These are phyloP conservation scores for Acanthiza pusilla DNA, from an alignment of 2,797 vertebrate genomes.

Conservation along the genomic window DNA sequence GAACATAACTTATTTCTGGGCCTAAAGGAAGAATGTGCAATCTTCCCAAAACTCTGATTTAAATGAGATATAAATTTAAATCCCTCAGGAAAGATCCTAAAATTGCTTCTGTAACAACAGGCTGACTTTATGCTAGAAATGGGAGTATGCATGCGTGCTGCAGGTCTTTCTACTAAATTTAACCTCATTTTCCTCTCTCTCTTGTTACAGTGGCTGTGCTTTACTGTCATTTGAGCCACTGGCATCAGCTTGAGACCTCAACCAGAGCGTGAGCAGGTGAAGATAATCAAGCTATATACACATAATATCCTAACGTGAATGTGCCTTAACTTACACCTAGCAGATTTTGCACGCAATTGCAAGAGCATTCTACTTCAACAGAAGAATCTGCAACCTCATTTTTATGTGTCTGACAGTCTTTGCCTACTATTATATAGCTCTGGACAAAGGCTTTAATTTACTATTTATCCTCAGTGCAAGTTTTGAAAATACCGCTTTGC, in stretches of 20 bases:
- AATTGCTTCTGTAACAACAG: not conserved
- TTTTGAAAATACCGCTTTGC: constrained; percentile 9
- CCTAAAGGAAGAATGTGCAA: not conserved
- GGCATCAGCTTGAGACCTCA: not conserved
- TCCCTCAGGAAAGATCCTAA: not conserved
- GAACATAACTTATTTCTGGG: not conserved
- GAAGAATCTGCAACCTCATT: not conserved
- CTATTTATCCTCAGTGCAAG: not conserved
- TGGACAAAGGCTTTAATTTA: not conserved
- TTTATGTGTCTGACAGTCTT: not conserved
- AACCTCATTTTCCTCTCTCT: not conserved
- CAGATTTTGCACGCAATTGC: not conserved
- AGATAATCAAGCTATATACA: not conserved
- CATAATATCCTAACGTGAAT: not conserved
- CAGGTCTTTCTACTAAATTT: not conserved
- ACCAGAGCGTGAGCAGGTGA: not conserved
- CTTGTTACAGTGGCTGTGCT: constrained; percentile 63
- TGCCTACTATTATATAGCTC: not conserved
- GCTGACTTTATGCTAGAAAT: not conserved
- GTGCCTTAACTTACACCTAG: constrained; percentile 1
- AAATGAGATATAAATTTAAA: not conserved
- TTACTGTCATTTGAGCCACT: constrained; percentile 70
- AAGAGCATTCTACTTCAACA: not conserved
- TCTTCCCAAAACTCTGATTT: not conserved
- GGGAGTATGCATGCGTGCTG: not conserved